phyloP scores from a whole-genome alignment of 2,888 invertebrate species.

The Atethmia centrago region DNA sequence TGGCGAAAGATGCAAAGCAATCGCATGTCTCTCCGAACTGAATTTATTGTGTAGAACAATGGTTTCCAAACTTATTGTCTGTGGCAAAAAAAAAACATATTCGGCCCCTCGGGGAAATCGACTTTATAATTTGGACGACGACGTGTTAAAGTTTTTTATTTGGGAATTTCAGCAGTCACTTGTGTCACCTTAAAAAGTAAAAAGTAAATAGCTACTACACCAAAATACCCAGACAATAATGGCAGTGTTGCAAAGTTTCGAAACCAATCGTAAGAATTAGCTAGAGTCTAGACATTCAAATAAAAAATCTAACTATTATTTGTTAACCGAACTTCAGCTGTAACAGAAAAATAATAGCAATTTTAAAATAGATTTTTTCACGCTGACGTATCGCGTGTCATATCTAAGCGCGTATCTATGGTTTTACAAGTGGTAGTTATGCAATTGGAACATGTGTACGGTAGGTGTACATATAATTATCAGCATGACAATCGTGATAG shows the following conservation, averaged over 20 bases:
- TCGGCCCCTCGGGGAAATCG: conserved; percentile 38
- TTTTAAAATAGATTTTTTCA: conserved; percentile 19
- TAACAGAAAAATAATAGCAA: conserved; percentile 23
- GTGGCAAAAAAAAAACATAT: conserved; percentile 50
- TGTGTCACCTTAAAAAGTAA: not conserved
- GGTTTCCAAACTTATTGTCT: conserved; percentile 68
- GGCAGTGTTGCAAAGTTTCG: conserved; percentile 10
- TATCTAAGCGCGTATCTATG: conserved; percentile 40
- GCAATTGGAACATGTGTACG: conserved; percentile 20
- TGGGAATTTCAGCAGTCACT: not conserved
- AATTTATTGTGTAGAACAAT: conserved; percentile 78
- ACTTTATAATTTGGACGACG: conserved; percentile 29
- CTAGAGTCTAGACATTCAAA: conserved; percentile 33
- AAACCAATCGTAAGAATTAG: conserved; percentile 16
- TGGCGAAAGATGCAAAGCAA: conserved; percentile 85
- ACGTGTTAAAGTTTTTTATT: not conserved
- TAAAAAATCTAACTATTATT: conserved; percentile 25
- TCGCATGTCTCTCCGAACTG: conserved; percentile 82
- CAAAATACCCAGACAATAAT: not conserved
- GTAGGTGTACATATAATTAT: not conserved
- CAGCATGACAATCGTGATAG: conserved; percentile 11
- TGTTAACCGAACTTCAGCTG: not conserved
- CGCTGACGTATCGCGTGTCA: conserved; percentile 24
- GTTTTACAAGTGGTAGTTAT: conserved; percentile 41
- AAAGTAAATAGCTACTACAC: not conserved